Evolutionary conservation across 2,797 vertebrate species (phyloP).

Genomic region (Pterois miles): DNA sequence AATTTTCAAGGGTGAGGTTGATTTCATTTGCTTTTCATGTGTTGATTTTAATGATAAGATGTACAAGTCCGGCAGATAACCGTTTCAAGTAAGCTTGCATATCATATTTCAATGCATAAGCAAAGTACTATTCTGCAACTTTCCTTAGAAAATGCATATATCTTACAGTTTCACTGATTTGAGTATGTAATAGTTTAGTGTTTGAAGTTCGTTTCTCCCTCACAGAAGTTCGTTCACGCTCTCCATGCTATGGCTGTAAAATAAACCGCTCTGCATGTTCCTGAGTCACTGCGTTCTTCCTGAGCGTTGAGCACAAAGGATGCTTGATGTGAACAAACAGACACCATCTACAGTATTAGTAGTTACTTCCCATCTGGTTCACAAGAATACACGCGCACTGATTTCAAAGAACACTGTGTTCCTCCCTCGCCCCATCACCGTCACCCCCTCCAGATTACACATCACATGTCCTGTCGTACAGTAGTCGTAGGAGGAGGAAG

Average conservation of each 20-base stretch:
- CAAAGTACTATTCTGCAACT: not conserved
- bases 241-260: conserved; percentile 37
- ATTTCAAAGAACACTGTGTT: conserved; percentile 36
- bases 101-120: not conserved
- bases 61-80: not conserved
- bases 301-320: conserved; percentile 15
- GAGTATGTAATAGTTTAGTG: not conserved
- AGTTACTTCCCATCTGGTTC: conserved; percentile 20
- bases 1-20: not conserved
- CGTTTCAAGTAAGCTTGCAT: not conserved
- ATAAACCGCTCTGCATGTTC: conserved; percentile 38
- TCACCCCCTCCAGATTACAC: conserved; percentile 63
- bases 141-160: not conserved
- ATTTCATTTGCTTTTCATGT: not conserved
- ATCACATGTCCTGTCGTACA: conserved; percentile 69
- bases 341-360: not conserved
- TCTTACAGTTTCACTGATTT: not conserved
- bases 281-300: conserved; percentile 27
- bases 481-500: conserved; percentile 20
- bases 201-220: conserved; percentile 19
- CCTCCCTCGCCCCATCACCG: conserved; percentile 27
- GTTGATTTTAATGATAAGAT: not conserved
- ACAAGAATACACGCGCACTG: not conserved
- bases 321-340: conserved; percentile 29
- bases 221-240: conserved; percentile 33